phyloP scores from a whole-genome alignment of 2,113 vertebrate genomes.

The Paralichthys olivaceus region DNA sequence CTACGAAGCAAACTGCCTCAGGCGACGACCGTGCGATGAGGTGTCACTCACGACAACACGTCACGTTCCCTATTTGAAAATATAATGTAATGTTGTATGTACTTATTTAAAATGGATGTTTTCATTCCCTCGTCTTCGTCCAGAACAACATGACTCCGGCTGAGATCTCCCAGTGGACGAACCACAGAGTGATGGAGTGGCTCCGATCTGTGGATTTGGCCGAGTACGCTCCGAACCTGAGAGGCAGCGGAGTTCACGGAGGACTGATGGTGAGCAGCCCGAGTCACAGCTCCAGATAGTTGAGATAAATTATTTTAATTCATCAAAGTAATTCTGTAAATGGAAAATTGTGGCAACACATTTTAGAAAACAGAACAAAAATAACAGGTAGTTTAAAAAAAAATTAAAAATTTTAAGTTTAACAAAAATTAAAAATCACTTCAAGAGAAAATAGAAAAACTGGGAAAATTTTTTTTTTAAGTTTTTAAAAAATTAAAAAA shows the following conservation, averaged over 20 bases:
- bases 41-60: constrained; percentile 66
- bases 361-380: no score
- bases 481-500: no score
- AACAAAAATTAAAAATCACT: no score
- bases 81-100: no score
- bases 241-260: constrained; percentile 96
- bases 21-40: constrained; percentile 93
- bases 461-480: no score
- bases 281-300: neutral
- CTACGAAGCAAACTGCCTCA: constrained; percentile 91
- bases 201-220: constrained; percentile 95
- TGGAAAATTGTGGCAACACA: no score
- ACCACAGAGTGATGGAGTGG: constrained; percentile 99
- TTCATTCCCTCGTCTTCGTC: neutral
- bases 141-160: constrained; percentile 90
- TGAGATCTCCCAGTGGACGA: constrained; percentile 96
- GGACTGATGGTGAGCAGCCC: constrained; percentile 91
- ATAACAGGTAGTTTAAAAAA: no score
- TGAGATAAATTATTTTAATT: no score
- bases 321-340: no score
- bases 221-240: constrained; percentile 95
- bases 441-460: no score
- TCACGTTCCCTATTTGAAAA: accelerated
- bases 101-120: neutral
- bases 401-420: no score